phyloP scores from a whole-genome alignment of 1,140 invertebrate genomes.

The Platorchestia sp. region DNA sequence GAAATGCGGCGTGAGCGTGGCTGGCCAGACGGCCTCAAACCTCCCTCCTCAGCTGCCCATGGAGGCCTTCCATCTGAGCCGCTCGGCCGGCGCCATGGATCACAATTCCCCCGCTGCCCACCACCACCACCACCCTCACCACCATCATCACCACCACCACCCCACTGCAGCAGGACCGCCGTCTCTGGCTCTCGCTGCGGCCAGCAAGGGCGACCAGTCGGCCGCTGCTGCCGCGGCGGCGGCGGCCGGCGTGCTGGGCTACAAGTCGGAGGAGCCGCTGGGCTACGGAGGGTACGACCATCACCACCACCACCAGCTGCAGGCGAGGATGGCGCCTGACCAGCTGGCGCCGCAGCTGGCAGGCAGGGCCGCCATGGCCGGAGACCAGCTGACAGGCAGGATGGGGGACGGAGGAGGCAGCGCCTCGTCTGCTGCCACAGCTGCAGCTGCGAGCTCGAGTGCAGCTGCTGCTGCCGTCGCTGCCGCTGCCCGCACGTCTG shows the following conservation, averaged over 20 bases:
- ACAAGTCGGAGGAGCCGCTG: slow-evolving; percentile 64
- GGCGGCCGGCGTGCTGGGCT: slow-evolving; percentile 59
- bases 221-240: slow-evolving; percentile 59
- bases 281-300: slow-evolving; percentile 50
- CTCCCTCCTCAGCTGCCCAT: slow-evolving; percentile 56
- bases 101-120: slow-evolving; percentile 62
- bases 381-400: slow-evolving; percentile 56
- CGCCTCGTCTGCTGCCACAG: neutral
- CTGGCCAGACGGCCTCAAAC: slow-evolving; percentile 46
- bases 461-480: slow-evolving; percentile 25
- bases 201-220: slow-evolving; percentile 60
- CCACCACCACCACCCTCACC: slow-evolving; percentile 61
- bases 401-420: slow-evolving; percentile 13
- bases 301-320: slow-evolving; percentile 55
- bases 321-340: slow-evolving; percentile 44
- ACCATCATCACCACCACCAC: slow-evolving; percentile 58
- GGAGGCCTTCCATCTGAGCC: slow-evolving; percentile 59
- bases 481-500: slow-evolving; percentile 47
- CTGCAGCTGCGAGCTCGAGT: slow-evolving; percentile 41
- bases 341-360: slow-evolving; percentile 44
- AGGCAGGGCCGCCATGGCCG: slow-evolving; percentile 58
- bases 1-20: slow-evolving; percentile 46
- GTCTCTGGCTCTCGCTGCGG: slow-evolving; percentile 57
- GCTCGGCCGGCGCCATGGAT: slow-evolving; percentile 58
- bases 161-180: slow-evolving; percentile 51